These are phyloP conservation scores for Megaceryle torquata DNA, from an alignment of 2,113 vertebrate species.

Conservation along the genomic window DNA sequence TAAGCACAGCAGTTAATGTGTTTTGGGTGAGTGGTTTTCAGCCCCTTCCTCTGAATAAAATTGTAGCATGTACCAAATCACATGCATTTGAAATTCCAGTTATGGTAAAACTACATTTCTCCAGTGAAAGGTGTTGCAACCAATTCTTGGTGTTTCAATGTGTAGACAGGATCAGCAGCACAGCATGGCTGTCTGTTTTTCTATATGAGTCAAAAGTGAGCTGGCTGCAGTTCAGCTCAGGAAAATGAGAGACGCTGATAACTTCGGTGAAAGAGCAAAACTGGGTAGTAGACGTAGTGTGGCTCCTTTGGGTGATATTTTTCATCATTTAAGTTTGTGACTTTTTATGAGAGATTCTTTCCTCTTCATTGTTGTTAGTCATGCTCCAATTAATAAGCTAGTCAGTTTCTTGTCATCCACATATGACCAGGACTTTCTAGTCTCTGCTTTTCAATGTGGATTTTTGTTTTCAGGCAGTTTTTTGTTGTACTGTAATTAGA, in stretches of 20 bases:
- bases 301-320: neutral
- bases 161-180: neutral
- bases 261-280: neutral
- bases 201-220: neutral
- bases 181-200: neutral
- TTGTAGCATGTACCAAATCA: neutral
- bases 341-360: conserved; percentile 12
- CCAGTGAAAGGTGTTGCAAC: accelerated
- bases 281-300: neutral
- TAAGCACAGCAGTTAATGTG: neutral
- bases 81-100: neutral
- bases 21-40: neutral
- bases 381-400: neutral
- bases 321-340: neutral
- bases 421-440: neutral
- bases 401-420: neutral
- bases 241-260: neutral
- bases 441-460: neutral
- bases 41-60: neutral
- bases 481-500: neutral
- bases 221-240: neutral
- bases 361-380: neutral
- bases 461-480: neutral
- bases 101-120: neutral
- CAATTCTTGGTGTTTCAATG: neutral